A percentile compares a stretch with the other conserved stretches of the same genome.
These are phyloP conservation scores for Parazoanthus atlanticus DNA, from an alignment of 92 coral and sea anemone species.

Conservation along the genomic window DNA sequence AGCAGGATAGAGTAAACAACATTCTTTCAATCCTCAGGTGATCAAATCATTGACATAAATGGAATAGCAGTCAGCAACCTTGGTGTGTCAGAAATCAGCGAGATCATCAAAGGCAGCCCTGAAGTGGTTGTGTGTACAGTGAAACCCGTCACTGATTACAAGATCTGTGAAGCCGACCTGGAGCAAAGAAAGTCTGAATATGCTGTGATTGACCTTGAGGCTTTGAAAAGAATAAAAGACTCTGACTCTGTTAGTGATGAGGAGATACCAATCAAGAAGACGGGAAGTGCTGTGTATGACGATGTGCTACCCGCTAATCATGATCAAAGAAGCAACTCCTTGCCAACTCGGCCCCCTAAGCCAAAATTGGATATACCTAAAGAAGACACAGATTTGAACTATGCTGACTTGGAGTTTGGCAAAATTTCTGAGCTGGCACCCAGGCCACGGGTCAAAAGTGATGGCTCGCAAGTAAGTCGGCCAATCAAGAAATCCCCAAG, in stretches of 20 bases:
- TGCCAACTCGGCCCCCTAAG: slow-evolving; percentile 26
- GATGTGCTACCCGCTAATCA: not conserved
- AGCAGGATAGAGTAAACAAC: no score
- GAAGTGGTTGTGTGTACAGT: slow-evolving; percentile 87
- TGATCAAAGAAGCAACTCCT: not conserved
- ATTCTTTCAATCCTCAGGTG: slow-evolving; percentile 57
- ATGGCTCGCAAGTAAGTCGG: not conserved
- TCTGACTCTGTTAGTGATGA: slow-evolving; percentile 50
- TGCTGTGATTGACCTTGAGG: slow-evolving; percentile 85
- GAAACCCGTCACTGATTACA: slow-evolving; percentile 83
- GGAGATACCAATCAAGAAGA: not conserved
- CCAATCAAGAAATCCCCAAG: slow-evolving; percentile 20
- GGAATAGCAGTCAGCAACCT: slow-evolving; percentile 85
- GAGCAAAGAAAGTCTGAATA: slow-evolving; percentile 69
- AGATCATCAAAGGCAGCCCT: slow-evolving; percentile 86
- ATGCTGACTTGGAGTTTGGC: slow-evolving; percentile 21
- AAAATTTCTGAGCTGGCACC: not conserved
- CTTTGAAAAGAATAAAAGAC: slow-evolving; percentile 59
- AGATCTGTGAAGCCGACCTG: slow-evolving; percentile 72
- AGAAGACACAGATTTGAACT: not conserved
- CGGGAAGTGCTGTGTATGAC: not conserved
- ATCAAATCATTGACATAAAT: slow-evolving; percentile 90
- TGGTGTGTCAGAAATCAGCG: slow-evolving; percentile 83
- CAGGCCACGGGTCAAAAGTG: slow-evolving; percentile 1
- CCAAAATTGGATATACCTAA: not conserved